Base-by-base conservation (phyloP, 2,797 vertebrate genomes). In the Cossypha niveicapilla region DNA sequence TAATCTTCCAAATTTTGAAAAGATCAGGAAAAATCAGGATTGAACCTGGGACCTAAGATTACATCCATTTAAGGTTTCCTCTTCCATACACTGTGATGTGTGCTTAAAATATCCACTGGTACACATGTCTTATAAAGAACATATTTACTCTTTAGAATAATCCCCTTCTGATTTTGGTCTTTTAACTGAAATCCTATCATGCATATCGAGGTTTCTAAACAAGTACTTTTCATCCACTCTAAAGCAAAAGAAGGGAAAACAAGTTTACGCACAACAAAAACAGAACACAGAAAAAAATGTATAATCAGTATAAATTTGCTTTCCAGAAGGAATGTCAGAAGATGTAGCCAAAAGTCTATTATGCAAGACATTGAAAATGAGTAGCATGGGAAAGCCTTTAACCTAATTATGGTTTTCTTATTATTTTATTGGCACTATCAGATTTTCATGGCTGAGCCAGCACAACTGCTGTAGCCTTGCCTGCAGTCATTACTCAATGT, bases 381-480 rank as follows among this genome's bases (percentile, higher is more conserved):
- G 60, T 82, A 82, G 84, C 63, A 82, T 37, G 74, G 75, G 60
- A 93, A 94, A 94, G 53, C 9, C 85, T 93, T 96, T 96, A 96
- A 92, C 92, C 42, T 96, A 96, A 95, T 97, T 97, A 91, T 41
- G 78, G 58, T 85, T 95, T 93, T 93, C 81, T 93, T 91, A 93
- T 90, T 79, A 78, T 93, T 92, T 97, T 92, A 96, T 93, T 97
- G 78, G 72, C 68, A 72, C 58, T 94, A 96, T 95, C 88, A 96
- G 70, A 93, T 84, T 80, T 96, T 97, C 88, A 93, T 84, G 76
- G 70, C 78, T 91, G 95, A 96, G 68, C 68, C 90, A 89, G 42
- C 51, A 86, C 71, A 96, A 94, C 86, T 95, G 48, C 62, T 92
- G 82, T 90, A 94, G 72, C 34, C 32, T 91, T 85, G 68, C 66